Percentiles rank a stretch among this genome's conserved stretches.
Evolutionary conservation across 2,797 vertebrate genomes (phyloP).

Genomic region (Diglossa cyanea): DNA sequence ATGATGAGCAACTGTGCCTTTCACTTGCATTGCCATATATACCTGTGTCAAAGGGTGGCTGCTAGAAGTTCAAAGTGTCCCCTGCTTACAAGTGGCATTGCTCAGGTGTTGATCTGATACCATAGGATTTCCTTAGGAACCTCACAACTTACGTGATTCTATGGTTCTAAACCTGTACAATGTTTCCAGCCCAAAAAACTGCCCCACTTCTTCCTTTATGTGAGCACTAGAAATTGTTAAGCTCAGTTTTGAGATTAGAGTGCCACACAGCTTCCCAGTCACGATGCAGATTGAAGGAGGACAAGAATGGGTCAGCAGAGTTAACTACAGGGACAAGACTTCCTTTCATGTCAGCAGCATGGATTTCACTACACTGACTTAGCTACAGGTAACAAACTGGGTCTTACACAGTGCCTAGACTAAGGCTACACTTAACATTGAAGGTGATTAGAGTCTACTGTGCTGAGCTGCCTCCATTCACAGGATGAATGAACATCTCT

Average conservation of each 20-base stretch:
- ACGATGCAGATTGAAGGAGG: neutral
- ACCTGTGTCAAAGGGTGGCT: neutral
- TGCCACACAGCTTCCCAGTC: neutral
- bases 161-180: neutral
- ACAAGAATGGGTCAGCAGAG: neutral
- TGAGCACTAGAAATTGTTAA: neutral
- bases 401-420: neutral
- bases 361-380: neutral
- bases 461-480: neutral
- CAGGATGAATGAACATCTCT: neutral
- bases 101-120: neutral
- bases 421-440: neutral
- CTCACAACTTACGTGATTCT: neutral
- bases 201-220: neutral
- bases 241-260: neutral
- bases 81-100: neutral
- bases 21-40: neutral
- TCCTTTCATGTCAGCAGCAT: neutral
- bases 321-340: neutral
- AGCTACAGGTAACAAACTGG: neutral
- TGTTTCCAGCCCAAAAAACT: neutral
- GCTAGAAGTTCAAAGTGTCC: neutral
- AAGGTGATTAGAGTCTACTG: neutral
- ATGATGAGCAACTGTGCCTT: neutral
- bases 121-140: neutral